Conservation (phyloP, 2,888 invertebrate species). For the Prosopocoilus inquinatus region DNA sequence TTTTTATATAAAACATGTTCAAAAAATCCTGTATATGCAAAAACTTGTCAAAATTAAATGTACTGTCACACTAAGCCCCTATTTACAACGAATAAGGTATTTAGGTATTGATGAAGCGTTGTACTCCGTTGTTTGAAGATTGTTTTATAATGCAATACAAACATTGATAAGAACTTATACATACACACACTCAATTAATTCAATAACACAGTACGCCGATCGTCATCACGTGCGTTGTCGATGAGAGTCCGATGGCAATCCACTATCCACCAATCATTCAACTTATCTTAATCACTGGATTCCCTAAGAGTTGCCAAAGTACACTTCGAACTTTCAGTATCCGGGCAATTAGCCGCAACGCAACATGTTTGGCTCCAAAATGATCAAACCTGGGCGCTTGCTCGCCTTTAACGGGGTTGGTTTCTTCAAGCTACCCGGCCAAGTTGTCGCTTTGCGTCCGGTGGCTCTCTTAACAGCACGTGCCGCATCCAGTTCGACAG, state of each 20-base stretch:
- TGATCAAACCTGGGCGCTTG: conserved; percentile 29
- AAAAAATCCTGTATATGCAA: no score
- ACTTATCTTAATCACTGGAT: conserved; percentile 34
- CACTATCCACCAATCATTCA: conserved; percentile 29
- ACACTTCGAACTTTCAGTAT: conserved; percentile 4
- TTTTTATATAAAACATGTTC: no score
- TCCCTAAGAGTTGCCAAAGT: conserved; percentile 28
- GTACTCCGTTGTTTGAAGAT: no score
- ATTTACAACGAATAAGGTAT: no score
- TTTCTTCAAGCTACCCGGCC: conserved; percentile 40
- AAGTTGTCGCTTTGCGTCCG: conserved; percentile 39
- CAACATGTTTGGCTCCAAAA: conserved; percentile 29
- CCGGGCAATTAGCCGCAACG: conserved; percentile 4
- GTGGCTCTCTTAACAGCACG: conserved; percentile 20
- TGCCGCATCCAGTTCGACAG: conserved; percentile 41
- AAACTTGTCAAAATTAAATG: no score
- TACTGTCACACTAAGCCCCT: no score
- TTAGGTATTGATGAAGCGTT: no score
- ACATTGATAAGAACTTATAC: no score
- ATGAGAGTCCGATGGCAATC: conserved; percentile 35
- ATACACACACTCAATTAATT: no score
- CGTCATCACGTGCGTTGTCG: conserved; percentile 26
- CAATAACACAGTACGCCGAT: neutral
- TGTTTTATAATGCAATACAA: no score
- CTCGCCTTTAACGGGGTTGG: conserved; percentile 37